Conservation (phyloP, 2,797 vertebrate species). For the Myripristis jacobus region DNA sequence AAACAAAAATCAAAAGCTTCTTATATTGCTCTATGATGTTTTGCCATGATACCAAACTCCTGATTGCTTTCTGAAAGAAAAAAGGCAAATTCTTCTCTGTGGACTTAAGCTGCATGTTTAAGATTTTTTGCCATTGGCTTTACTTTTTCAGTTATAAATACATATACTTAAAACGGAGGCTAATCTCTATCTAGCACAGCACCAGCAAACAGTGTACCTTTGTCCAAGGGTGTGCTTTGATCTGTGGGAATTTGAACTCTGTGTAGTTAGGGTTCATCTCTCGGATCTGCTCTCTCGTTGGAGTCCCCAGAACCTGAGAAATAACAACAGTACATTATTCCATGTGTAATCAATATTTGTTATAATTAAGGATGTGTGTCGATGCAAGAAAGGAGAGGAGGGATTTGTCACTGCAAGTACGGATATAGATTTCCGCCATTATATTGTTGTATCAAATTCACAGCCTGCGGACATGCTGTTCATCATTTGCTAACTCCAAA, state of each 20-base stretch:
- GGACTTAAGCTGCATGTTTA: too few relatives aligned
- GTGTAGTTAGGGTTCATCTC: slow-evolving; percentile 99
- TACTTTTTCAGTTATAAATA: not conserved
- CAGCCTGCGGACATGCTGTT: not conserved
- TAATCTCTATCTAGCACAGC: not conserved
- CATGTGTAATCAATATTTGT: slow-evolving; percentile 5
- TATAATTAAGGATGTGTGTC: not conserved
- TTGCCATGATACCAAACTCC: too few relatives aligned
- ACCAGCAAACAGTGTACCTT: slow-evolving; percentile 80
- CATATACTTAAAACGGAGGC: not conserved
- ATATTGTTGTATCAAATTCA: not conserved
- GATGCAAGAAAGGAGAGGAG: not conserved
- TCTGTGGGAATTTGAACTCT: slow-evolving; percentile 97
- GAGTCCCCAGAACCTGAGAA: slow-evolving; percentile 91
- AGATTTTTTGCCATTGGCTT: too few relatives aligned
- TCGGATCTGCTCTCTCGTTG: slow-evolving; percentile 94
- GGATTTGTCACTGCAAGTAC: not conserved
- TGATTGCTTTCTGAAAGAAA: not conserved
- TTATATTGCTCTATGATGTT: too few relatives aligned
- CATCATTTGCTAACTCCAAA: not conserved
- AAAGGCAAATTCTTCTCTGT: not conserved
- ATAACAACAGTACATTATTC: not conserved
- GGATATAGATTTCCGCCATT: not conserved
- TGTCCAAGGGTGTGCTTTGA: slow-evolving; percentile 97
- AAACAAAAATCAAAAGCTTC: too few relatives aligned